These are phyloP conservation scores for Anoplopoma fimbria DNA, from an alignment of 2,113 vertebrate species.

Conservation along the genomic window DNA sequence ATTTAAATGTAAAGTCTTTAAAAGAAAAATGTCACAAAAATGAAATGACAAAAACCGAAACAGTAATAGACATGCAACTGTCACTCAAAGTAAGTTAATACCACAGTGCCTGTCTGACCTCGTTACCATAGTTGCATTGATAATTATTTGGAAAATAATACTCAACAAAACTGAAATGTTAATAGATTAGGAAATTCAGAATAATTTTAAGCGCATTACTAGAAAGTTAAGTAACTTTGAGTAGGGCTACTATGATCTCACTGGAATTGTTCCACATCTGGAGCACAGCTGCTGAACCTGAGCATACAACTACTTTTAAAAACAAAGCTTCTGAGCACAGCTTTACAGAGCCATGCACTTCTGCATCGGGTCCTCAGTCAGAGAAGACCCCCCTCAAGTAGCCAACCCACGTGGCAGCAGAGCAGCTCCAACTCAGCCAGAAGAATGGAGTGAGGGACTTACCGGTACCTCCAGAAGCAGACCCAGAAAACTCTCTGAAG, in stretches of 20 bases:
- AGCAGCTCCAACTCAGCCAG: slow-evolving; percentile 27
- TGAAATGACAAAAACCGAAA: background rate
- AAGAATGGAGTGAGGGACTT: slow-evolving; percentile 43
- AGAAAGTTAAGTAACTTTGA: background rate
- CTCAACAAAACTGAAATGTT: background rate
- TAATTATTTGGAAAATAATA: background rate
- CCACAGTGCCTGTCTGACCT: background rate
- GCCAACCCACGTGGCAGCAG: slow-evolving; percentile 49
- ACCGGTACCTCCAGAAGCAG: slow-evolving; percentile 51
- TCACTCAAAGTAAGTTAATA: background rate
- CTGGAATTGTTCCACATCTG: background rate
- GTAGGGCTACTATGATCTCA: background rate
- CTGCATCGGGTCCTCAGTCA: slow-evolving; percentile 27
- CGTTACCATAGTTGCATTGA: background rate
- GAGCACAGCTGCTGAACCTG: background rate
- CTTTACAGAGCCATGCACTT: slow-evolving; percentile 2
- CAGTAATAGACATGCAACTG: background rate
- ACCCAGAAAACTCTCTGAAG: slow-evolving; percentile 9
- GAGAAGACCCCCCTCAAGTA: slow-evolving; percentile 41
- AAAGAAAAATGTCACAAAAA: background rate
- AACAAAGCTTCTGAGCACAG: background rate
- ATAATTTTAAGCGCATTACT: background rate
- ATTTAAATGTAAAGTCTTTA: background rate
- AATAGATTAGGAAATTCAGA: background rate
- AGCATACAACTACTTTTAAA: slow-evolving; percentile 2